Evolutionary conservation across 2,113 vertebrate species (phyloP).

Genomic region (Pteruthius melanotis): DNA sequence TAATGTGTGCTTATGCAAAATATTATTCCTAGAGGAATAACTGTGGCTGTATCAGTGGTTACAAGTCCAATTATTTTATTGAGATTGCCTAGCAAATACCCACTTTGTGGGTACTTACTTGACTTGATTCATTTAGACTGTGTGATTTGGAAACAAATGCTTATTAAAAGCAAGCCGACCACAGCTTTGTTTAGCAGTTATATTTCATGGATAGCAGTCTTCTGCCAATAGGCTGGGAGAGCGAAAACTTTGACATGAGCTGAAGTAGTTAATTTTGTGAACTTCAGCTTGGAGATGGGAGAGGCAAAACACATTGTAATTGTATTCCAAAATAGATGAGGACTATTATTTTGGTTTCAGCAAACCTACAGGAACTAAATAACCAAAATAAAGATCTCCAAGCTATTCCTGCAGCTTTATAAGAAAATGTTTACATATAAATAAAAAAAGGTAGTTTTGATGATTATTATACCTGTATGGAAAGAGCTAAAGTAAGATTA

Average conservation of each 20-base stretch:
- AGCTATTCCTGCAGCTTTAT: not conserved
- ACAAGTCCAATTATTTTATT: not conserved
- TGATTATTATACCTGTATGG: not conserved
- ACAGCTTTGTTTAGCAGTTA: not conserved
- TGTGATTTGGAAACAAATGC: slow-evolving; percentile 23
- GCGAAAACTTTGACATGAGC: not conserved
- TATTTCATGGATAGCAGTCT: not conserved
- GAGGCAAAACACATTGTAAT: not conserved
- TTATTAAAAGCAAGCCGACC: not conserved
- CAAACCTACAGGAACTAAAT: not conserved
- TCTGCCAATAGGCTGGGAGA: not conserved
- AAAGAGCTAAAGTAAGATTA: not conserved
- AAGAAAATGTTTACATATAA: not conserved
- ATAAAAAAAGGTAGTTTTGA: not conserved
- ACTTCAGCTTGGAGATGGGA: not conserved
- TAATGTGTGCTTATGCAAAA: not conserved
- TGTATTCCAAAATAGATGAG: not conserved
- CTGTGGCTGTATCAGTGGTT: not conserved
- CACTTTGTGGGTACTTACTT: not conserved
- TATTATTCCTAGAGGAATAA: not conserved
- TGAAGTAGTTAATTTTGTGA: not conserved
- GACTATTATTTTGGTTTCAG: not conserved
- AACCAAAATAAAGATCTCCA: not conserved
- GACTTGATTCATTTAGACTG: not conserved
- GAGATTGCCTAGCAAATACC: not conserved